Evolutionary conservation across 2,888 invertebrate species (phyloP), one percentile per base, ranked within the genome.

Genomic region (Trissonchulus latispiculum): DNA sequence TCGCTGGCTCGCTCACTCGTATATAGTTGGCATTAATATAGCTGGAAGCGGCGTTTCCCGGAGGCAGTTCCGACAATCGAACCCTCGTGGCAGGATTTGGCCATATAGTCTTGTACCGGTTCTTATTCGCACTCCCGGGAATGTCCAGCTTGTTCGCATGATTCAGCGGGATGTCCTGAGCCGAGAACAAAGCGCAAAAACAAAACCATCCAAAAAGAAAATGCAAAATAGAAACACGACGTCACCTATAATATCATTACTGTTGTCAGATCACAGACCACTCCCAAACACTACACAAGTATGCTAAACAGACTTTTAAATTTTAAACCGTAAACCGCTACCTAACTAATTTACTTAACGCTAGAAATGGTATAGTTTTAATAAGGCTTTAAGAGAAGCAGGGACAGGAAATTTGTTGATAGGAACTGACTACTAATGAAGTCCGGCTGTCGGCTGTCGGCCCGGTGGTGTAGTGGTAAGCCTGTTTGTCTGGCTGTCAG

Each of bases 21-120:
- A 95, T 91, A 83, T 90, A 94, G 86, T 95, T 95, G 78, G 95
- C 95, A 86, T 95, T 95, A 74, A 95, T 93, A 82, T 95, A 95
- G 75, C 89, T 89, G 32, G 85, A 83, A 1, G 87, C 81, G 62
- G 86, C 86, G 82, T 91, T 90, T 72, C 87, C 85, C 2, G 23
- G 8, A 18, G 2, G 2, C 31, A 3, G 37, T 35, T 37, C 61
- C n/a, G 29, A 28, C 33, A 75, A 36, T 2, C 23, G 23, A 2
- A 75, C 73, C 29, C 73, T n/a, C 3, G 71, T 74, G 36, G 79
- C 82, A 93, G 36, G 94, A 92, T 80, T 84, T 71, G 84, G 84
- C 77, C 95, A 86, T 71, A 95, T 93, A 0, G 91, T 90, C 82
- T 90, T 90, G 81, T 95, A 95, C 76, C 95, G 88, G 84, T 95